Percentiles rank a stretch among this genome's conserved stretches.
Evolutionary conservation across 2,113 vertebrate genomes (phyloP).

Genomic region (Archilochus colubris): DNA sequence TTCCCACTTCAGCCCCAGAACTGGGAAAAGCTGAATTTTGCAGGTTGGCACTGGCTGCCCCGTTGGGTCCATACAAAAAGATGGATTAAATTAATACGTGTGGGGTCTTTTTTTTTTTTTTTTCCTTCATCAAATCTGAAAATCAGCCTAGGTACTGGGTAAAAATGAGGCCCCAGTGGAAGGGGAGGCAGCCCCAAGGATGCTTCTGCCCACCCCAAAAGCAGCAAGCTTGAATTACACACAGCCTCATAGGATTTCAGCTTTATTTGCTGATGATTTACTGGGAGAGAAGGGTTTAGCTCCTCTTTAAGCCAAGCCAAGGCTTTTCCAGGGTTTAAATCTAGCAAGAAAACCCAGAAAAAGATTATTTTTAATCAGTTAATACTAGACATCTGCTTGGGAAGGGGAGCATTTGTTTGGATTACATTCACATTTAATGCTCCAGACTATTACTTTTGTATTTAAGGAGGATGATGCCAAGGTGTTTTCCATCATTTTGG

Average conservation of each 20-base stretch:
- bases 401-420: not conserved
- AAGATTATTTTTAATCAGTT: conserved; percentile 48
- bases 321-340: conserved; percentile 46
- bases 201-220: not conserved
- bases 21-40: not conserved
- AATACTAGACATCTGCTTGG: conserved; percentile 34
- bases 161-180: not conserved
- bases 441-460: not conserved
- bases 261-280: conserved; percentile 7
- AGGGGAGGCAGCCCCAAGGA: no score
- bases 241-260: not conserved
- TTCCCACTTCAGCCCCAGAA: not conserved
- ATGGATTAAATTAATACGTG: not conserved
- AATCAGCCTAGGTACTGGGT: not conserved
- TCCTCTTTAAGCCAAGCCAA: conserved; percentile 47
- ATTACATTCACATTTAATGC: not conserved
- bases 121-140: not conserved
- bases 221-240: not conserved
- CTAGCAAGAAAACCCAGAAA: not conserved
- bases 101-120: no score
- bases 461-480: not conserved
- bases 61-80: not conserved
- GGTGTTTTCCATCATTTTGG: conserved; percentile 15
- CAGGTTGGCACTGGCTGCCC: no score
- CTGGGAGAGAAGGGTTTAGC: conserved; percentile 16